phyloP scores from a whole-genome alignment of 2,797 vertebrate genomes.

The Sebastiscus albofasciatus region DNA sequence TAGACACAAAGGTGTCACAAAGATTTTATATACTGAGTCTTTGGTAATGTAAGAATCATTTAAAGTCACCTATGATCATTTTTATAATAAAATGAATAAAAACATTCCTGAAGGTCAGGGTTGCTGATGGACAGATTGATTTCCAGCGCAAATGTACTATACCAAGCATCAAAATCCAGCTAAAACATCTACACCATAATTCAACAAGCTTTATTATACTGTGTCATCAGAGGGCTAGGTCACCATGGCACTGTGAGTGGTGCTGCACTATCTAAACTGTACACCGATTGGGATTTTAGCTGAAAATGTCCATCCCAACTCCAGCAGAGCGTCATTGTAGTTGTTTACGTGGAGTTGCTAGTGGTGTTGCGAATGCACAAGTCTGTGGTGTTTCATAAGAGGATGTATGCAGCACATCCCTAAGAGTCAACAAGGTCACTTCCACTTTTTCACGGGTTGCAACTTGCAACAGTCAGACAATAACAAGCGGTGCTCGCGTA shows the following conservation, averaged over 20 bases:
- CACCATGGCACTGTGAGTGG: accelerated
- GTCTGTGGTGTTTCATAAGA: conserved; percentile 74
- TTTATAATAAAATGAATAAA: not conserved
- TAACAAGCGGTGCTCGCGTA: conserved; percentile 13
- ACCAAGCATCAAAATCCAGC: not conserved
- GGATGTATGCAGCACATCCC: conserved; percentile 81
- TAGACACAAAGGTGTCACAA: not conserved
- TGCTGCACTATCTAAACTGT: not conserved
- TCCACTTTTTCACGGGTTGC: conserved; percentile 81
- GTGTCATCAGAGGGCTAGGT: not conserved
- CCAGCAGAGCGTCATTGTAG: conserved; percentile 8
- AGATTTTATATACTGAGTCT: not conserved
- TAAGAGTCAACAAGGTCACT: conserved; percentile 80
- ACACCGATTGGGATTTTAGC: not conserved
- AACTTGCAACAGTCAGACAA: conserved; percentile 53
- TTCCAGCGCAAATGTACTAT: not conserved
- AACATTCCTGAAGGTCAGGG: not conserved
- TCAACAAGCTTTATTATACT: not conserved
- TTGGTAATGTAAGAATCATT: not conserved
- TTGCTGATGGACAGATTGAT: not conserved
- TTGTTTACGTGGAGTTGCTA: conserved; percentile 54
- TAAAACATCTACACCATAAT: not conserved
- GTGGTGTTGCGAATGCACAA: conserved; percentile 65
- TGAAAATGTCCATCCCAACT: not conserved
- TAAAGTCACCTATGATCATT: not conserved